Base-by-base conservation (phyloP, 2,888 invertebrate genomes). In the Netelia melanura region DNA sequence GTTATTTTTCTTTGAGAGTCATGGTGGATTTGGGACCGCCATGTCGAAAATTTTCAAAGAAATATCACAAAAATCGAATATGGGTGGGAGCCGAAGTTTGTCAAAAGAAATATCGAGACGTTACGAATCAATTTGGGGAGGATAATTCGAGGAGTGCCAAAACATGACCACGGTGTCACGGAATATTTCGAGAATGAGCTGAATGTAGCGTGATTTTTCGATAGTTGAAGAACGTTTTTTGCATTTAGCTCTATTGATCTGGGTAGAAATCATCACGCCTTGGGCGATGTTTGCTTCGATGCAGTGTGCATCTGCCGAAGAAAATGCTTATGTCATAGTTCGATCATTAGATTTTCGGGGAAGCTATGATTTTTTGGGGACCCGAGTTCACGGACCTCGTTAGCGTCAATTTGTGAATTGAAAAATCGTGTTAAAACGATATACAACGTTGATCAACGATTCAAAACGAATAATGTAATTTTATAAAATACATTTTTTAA, bases 71-170 rank as follows among this genome's bases (percentile, higher is more conserved):
- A 72, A 88, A 87, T 87, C 86, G 81, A 68, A 83, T 76, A 78
- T 81, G 68, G 76, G 79, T 79, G 67, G 68, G 68, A 80, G 14
- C 58, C 43, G 44, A 76, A 72, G n/a, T 61, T 64, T 54, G 30
- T 79, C 76, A 86, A 30, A 86, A 85, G 80, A 68, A 75, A 25
- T 70, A 30, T 78, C 78, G 56, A 81, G 83, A 87, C 87, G 86
- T 88, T 87, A 88, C 88, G 86, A 88, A 89, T 89, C 89, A 87
- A 90, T 90, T 89, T 87, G 81, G 83, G 84, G 81, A 67, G 86
- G 84, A 81, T 56, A 64, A 82, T 75, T 65, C 52, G 52, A 78
- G 52, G 81, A 84, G 70, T 87, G 74, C 84, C 86, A 87, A 88
- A 87, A 88, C 84, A 86, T 52, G 84, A 85, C 25, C 48, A 58